Evolutionary conservation across 2,113 vertebrate genomes (phyloP).

Genomic region (Aegypius monachus): DNA sequence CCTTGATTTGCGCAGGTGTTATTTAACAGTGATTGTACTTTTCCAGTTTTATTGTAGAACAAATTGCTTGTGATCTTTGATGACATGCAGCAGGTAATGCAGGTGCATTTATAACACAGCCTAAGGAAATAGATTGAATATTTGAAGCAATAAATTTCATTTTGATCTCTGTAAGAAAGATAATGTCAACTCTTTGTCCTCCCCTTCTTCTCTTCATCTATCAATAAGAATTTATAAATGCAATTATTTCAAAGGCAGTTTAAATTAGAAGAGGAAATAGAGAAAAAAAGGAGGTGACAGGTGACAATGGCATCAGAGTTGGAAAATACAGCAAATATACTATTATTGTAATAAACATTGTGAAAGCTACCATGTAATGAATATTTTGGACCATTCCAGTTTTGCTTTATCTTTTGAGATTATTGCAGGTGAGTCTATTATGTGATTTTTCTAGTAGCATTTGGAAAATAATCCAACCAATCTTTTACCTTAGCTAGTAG

Average conservation of each 20-base stretch:
- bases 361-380: not conserved
- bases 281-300: not conserved
- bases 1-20: constrained; percentile 19
- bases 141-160: not conserved
- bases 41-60: constrained; percentile 7
- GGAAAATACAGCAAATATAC: not conserved
- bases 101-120: not conserved
- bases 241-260: not conserved
- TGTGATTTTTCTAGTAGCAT: not conserved
- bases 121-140: not conserved
- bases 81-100: not conserved
- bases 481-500: not conserved
- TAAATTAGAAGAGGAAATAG: not conserved
- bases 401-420: not conserved
- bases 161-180: not conserved
- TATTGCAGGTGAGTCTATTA: not conserved
- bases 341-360: not conserved
- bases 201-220: not conserved
- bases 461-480: not conserved
- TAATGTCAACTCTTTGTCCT: not conserved
- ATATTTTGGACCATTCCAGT: not conserved
- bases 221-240: not conserved
- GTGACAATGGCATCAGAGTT: not conserved
- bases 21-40: not conserved
- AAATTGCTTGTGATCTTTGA: constrained; percentile 12